Evolutionary conservation across 2,888 invertebrate genomes (phyloP).

Genomic region (Drosophila leonis): DNA sequence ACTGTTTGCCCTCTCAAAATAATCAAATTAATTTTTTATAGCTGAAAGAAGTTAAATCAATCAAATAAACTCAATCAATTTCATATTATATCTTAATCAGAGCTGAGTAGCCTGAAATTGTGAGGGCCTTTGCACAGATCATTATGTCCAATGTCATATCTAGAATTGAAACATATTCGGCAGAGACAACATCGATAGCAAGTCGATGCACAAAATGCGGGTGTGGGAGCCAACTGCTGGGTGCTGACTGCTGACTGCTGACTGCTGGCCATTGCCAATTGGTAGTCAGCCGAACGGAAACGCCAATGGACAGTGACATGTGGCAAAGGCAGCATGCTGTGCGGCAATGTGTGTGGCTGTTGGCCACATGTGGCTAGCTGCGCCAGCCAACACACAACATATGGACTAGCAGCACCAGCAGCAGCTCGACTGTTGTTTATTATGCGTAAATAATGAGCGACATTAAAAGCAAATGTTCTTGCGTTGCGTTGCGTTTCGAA

Average conservation of each 20-base stretch:
- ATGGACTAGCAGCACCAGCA: background rate
- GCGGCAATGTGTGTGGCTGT: conserved; percentile 51
- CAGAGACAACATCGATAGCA: conserved; percentile 3
- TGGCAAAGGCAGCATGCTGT: conserved; percentile 45
- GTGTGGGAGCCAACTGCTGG: conserved; percentile 7
- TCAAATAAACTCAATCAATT: background rate
- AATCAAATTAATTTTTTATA: background rate
- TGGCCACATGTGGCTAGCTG: conserved; percentile 25
- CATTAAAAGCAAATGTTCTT: conserved; percentile 54
- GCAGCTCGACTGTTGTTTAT: conserved; percentile 46
- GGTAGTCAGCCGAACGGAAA: conserved; percentile 45
- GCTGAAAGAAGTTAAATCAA: background rate
- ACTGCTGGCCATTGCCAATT: background rate
- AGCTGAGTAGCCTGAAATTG: background rate
- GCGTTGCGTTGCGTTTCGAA: conserved; percentile 25
- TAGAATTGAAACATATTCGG: conserved; percentile 30
- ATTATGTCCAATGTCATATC: conserved; percentile 11
- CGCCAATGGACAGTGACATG: conserved; percentile 37
- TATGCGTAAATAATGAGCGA: conserved; percentile 69
- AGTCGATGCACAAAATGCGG: conserved; percentile 18
- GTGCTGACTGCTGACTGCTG: background rate
- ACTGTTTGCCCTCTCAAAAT: background rate
- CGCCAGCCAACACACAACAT: background rate
- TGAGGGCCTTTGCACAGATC: conserved; percentile 18
- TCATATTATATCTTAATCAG: background rate